Evolutionary conservation across 1,140 invertebrate genomes (phyloP).

Genomic region (Halictus rubicundus): DNA sequence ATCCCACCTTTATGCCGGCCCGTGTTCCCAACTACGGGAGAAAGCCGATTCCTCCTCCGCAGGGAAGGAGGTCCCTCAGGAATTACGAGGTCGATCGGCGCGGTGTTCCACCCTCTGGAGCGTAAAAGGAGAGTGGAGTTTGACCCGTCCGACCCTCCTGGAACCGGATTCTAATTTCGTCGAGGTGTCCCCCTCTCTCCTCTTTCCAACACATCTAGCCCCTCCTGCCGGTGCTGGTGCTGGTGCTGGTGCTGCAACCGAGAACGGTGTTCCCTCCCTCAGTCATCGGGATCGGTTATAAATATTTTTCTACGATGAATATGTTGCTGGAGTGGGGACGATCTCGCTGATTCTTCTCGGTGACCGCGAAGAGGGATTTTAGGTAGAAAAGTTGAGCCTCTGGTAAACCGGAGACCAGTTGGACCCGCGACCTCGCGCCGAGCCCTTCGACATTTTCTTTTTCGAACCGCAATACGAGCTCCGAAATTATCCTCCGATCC

Average conservation of each 20-base stretch:
- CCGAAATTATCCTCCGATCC: background rate
- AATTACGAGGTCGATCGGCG: conserved; percentile 17
- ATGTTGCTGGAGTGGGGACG: conserved; percentile 58
- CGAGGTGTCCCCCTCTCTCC: background rate
- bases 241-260: too few relatives aligned
- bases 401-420: conserved; percentile 70
- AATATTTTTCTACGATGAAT: conserved; percentile 76
- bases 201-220: too few relatives aligned
- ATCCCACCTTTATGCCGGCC: background rate
- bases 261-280: conserved; percentile 7
- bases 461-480: background rate
- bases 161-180: conserved; percentile 58
- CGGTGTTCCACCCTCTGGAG: conserved; percentile 19
- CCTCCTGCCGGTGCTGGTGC: too few relatives aligned
- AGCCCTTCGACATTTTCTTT: conserved; percentile 45
- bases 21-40: conserved; percentile 31
- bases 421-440: conserved; percentile 65
- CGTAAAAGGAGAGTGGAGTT: conserved; percentile 35
- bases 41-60: background rate
- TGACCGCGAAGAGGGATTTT: conserved; percentile 57
- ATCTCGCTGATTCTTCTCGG: conserved; percentile 20
- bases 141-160: conserved; percentile 24
- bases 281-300: conserved; percentile 74
- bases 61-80: background rate
- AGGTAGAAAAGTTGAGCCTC: conserved; percentile 77